Conservation (phyloP, 2,113 vertebrate species). For the Gadus chalcogrammus region DNA sequence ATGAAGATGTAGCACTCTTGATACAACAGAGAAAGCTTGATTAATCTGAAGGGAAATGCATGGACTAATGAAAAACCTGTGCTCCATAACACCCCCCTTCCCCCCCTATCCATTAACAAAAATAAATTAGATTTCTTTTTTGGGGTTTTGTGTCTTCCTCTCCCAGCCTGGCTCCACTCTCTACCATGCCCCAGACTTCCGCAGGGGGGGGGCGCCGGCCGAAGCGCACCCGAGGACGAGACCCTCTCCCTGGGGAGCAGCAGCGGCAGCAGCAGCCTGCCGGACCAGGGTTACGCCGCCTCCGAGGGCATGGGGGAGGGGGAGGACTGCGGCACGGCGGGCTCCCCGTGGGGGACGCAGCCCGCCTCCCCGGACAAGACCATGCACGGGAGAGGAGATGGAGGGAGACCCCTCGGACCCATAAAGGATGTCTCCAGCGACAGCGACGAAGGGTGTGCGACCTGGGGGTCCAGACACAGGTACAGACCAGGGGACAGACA, state of each 20-base stretch:
- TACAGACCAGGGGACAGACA: conserved; percentile 25
- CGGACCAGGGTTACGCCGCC: conserved; percentile 77
- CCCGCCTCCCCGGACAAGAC: conserved; percentile 79
- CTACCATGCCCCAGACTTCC: conserved; percentile 15
- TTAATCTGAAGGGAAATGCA: too few relatives aligned
- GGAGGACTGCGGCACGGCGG: conserved; percentile 80
- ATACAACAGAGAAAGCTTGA: too few relatives aligned
- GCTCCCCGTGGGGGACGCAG: conserved; percentile 79
- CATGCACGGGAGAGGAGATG: conserved; percentile 40
- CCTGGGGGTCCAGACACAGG: conserved; percentile 70
- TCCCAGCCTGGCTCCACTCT: conserved; percentile 76
- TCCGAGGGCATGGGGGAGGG: conserved; percentile 83
- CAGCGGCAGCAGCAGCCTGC: conserved; percentile 63
- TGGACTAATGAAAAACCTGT: too few relatives aligned
- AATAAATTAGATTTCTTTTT: not conserved
- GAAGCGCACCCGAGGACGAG: conserved; percentile 69
- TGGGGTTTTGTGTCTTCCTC: conserved; percentile 16
- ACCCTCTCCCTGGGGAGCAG: conserved; percentile 78
- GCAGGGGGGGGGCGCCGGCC: conserved; percentile 46
- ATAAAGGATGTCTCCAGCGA: conserved; percentile 56
- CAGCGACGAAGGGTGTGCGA: conserved; percentile 61
- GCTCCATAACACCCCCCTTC: not conserved
- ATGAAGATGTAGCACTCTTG: too few relatives aligned
- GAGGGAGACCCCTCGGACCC: conserved; percentile 34
- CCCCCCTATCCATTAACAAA: not conserved